Evolutionary conservation across 2,888 invertebrate species (phyloP), one percentile per base, ranked within the genome.

Genomic region (Keiferia lycopersicella): DNA sequence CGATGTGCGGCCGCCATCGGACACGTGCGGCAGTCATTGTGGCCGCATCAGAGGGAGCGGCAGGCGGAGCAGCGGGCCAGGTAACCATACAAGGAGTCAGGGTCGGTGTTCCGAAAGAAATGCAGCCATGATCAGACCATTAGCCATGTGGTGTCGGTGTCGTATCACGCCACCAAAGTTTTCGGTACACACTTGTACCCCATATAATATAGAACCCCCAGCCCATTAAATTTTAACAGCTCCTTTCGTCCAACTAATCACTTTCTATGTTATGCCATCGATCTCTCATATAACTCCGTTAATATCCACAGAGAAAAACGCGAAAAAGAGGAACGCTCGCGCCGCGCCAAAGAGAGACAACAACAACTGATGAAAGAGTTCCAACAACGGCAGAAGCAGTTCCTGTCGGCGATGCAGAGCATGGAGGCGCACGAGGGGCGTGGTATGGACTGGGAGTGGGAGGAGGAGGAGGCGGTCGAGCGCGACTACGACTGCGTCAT

Each of bases 401-500:
- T 98, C 86, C 95, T 98, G 95, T 76, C 79, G 12, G 79, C 80
- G 69, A 95, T 97, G 84, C 84, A 73, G 84, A 70, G 62, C 67
- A 68, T 74, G 72, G 81, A 80, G 62, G 78, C 67, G 90, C 94
- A 68, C 87, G 95, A 77, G 80, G 85, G 68, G 83, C 92, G 68
- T 56, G 73, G 76, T 70, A 94, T 94, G 94, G 95, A 95, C 26
- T 53, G 53, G 53, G 94, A 88, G 12, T 53, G 53, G 53, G 94
- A 88, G 73, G 93, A 93, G 70, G 93, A 94, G 73, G 93, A 93
- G 75, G 94, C 94, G 48, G 77, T 74, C 16, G 93, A 94, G 71
- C 93, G 93, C 72, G 96, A 97, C 84, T 98, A 98, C 87, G 97
- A 98, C 86, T 99, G 99, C 91, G 98, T 97, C 68, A 99, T 99